Base-by-base conservation (phyloP, 37 sponge, comb jelly and placozoan species). In the Petrosia ficiformis region DNA sequence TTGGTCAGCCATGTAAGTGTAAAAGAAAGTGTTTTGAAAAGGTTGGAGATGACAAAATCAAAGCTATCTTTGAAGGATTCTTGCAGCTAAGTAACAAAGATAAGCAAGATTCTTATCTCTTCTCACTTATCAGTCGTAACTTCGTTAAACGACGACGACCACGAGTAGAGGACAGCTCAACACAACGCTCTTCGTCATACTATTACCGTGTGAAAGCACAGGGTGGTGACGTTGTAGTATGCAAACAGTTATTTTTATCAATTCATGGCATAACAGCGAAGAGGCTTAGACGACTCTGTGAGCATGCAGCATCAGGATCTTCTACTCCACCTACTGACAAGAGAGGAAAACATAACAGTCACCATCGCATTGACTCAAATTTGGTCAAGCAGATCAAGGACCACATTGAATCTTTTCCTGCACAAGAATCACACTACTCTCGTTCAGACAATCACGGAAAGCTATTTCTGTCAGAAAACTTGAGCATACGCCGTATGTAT, bases 401-500 rank as follows among this genome's bases (percentile, higher is more conserved):
- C 14, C 54, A 48, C 54, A 48, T 48, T 19, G 54, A 48, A 16
- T 48, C 10, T 48, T 48, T 48, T 48, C 54, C 54, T 19, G 10
- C 14, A 10, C 10, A 16, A 48, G 16, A 48, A 48, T 19, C 14
- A 19, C 54, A 48, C 54, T 48, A 48, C 54, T 48, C 54, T 48
- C 54, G 16, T 19, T 19, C 54, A 48, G 54, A 48, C 54, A 48
- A 48, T 48, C 10, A 16, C 14, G 16, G 16, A 48, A 48, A 16
- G 16, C 10, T 10, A 48, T 48, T 19, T 16, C 54, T 48, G 14
- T 19, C 14, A 19, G 71, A 67, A 67, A 67, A 67, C 29, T 28
- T 68, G 25, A 78, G 78, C 33, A 78, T 84, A 70, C 61, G 76
- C 28, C 22, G 66, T 24, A 75, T 75, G 76, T 69, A 67, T 75